Evolutionary conservation across 2,888 invertebrate genomes (phyloP).

Genomic region (Dusona sp.): DNA sequence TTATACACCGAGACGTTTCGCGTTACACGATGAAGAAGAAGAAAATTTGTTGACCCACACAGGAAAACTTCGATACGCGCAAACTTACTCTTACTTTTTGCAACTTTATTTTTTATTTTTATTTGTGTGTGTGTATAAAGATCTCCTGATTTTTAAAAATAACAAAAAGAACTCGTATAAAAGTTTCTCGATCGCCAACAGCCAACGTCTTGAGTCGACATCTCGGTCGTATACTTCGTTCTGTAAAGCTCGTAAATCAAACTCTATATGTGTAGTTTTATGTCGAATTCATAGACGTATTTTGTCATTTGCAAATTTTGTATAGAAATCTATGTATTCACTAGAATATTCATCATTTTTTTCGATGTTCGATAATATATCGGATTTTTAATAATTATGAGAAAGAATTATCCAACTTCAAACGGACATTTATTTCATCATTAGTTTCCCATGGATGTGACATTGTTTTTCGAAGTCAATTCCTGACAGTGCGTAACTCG

Average conservation of each 20-base stretch:
- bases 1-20: conserved; percentile 48
- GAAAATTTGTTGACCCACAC: conserved; percentile 57
- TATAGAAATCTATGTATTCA: background rate
- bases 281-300: background rate
- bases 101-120: conserved; percentile 6
- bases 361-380: background rate
- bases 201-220: conserved; percentile 35
- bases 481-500: too few species aligned
- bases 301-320: conserved; percentile 1
- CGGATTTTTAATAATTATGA: background rate
- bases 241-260: conserved; percentile 53
- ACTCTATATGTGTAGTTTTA: conserved; percentile 17
- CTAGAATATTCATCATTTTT: background rate
- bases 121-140: background rate
- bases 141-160: conserved; percentile 26
- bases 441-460: too few species aligned
- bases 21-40: conserved; percentile 13
- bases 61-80: conserved; percentile 41
- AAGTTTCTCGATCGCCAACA: conserved; percentile 60
- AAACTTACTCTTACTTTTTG: conserved; percentile 43
- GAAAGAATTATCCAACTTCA: too few species aligned
- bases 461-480: too few species aligned
- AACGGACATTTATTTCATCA: too few species aligned
- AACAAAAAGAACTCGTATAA: conserved; percentile 53
- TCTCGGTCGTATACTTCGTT: conserved; percentile 42